phyloP scores from a whole-genome alignment of 2,888 invertebrate genomes.

The Morinoia aosen region DNA sequence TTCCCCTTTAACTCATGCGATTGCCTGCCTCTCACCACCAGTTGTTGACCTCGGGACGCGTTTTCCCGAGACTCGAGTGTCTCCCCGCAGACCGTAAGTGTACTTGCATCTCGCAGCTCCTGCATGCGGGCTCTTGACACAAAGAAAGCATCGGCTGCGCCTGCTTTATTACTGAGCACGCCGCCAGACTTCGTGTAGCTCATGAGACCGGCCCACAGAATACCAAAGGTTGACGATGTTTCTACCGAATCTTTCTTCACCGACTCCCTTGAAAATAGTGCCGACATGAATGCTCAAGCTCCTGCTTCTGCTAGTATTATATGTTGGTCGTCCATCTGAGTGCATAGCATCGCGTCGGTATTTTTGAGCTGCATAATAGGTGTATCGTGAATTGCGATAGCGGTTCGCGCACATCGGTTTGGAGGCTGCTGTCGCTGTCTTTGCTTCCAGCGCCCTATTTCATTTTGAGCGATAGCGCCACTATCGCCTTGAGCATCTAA shows the following conservation, averaged over 20 bases:
- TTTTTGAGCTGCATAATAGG: background rate
- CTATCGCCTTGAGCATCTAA: slow-evolving; percentile 47
- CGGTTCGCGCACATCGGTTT: background rate
- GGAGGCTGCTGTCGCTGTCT: background rate
- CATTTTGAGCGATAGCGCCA: slow-evolving; percentile 41
- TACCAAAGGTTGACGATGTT: background rate
- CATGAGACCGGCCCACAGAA: background rate
- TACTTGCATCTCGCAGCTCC: background rate
- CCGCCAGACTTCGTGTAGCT: background rate
- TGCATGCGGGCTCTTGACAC: slow-evolving; percentile 17
- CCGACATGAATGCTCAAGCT: background rate
- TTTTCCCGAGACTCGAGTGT: background rate
- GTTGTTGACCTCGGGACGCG: slow-evolving; percentile 6
- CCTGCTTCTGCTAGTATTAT: background rate
- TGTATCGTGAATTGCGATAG: background rate
- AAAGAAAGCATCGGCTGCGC: slow-evolving; percentile 9
- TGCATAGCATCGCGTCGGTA: background rate
- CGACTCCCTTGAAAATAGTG: background rate
- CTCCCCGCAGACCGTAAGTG: background rate
- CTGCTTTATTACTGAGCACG: slow-evolving; percentile 4
- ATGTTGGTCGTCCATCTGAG: background rate
- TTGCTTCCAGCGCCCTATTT: slow-evolving; percentile 6
- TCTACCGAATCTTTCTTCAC: background rate
- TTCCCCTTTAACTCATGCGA: background rate
- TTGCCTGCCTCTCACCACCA: background rate